Conservation (phyloP, 2,113 vertebrate genomes). For the Sminthopsis crassicaudata region DNA sequence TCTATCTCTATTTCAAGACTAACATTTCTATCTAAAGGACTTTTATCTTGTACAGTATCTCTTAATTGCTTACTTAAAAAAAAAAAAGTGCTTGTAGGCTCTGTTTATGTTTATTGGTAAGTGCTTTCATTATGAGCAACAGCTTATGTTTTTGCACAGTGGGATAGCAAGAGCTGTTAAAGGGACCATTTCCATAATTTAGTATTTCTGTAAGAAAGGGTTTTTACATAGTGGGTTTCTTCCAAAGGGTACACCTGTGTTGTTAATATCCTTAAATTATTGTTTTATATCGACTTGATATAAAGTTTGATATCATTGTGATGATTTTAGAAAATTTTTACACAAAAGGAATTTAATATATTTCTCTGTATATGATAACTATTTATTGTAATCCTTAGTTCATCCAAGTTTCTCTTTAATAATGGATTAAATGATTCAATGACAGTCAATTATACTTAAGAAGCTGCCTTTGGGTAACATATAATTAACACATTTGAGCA, state of each 20-base stretch:
- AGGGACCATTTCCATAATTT: slow-evolving; percentile 29
- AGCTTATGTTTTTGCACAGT: not conserved
- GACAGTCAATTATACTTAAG: slow-evolving; percentile 59
- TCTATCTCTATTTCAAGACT: slow-evolving; percentile 1
- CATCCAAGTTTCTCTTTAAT: slow-evolving; percentile 22
- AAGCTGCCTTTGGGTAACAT: slow-evolving; percentile 5
- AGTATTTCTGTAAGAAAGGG: slow-evolving; percentile 31
- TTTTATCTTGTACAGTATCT: not conserved
- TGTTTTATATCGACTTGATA: slow-evolving; percentile 22
- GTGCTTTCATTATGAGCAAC: slow-evolving; percentile 5
- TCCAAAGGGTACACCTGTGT: not conserved
- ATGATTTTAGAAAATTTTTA: slow-evolving; percentile 39
- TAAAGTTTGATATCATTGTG: not conserved
- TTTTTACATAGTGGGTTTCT: slow-evolving; percentile 32
- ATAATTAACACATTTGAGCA: slow-evolving; percentile 42
- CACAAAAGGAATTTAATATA: slow-evolving; percentile 15
- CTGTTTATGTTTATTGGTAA: slow-evolving; percentile 48
- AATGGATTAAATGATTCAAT: slow-evolving; percentile 29
- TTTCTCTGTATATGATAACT: slow-evolving; percentile 37
- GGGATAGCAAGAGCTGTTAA: slow-evolving; percentile 28
- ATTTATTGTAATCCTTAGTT: slow-evolving; percentile 32
- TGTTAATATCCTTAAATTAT: slow-evolving; percentile 52
- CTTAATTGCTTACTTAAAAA: slow-evolving; percentile 24
- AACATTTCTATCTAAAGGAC: not conserved
- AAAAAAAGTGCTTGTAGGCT: slow-evolving; percentile 14